These are phyloP conservation scores for Tromatobia lineatoria DNA, from an alignment of 2,888 invertebrate species.

Conservation along the genomic window DNA sequence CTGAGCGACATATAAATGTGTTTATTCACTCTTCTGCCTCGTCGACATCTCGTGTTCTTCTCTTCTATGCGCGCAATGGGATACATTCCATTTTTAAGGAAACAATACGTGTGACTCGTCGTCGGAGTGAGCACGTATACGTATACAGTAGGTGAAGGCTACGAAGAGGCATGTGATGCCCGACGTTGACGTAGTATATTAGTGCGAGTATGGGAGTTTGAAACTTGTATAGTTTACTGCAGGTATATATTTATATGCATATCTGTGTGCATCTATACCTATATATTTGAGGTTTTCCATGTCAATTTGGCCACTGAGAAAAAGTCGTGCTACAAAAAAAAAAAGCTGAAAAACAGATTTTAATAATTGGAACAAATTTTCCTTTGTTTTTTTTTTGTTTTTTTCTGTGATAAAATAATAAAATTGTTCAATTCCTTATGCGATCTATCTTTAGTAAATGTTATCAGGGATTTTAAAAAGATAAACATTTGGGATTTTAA, in stretches of 20 bases:
- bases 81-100: constrained; percentile 31
- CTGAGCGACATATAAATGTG: constrained; percentile 43
- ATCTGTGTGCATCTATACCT: neutral
- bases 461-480: too few relatives aligned
- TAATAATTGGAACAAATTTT: too few relatives aligned
- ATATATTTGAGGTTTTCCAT: neutral
- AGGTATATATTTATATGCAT: neutral
- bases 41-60: constrained; percentile 11
- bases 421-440: too few relatives aligned
- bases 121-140: constrained; percentile 9
- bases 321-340: too few relatives aligned
- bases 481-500: too few relatives aligned
- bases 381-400: too few relatives aligned
- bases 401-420: too few relatives aligned
- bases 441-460: too few relatives aligned
- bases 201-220: constrained; percentile 34
- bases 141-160: constrained; percentile 9
- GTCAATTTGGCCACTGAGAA: neutral
- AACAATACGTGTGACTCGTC: constrained; percentile 24
- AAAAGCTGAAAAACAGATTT: too few relatives aligned
- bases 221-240: constrained; percentile 10
- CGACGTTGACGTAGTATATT: constrained; percentile 38
- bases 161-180: constrained; percentile 44
- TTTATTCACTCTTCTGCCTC: constrained; percentile 44
- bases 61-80: constrained; percentile 3